Evolutionary conservation across 2,113 vertebrate species (phyloP).

Genomic region (Atractosteus spatula): DNA sequence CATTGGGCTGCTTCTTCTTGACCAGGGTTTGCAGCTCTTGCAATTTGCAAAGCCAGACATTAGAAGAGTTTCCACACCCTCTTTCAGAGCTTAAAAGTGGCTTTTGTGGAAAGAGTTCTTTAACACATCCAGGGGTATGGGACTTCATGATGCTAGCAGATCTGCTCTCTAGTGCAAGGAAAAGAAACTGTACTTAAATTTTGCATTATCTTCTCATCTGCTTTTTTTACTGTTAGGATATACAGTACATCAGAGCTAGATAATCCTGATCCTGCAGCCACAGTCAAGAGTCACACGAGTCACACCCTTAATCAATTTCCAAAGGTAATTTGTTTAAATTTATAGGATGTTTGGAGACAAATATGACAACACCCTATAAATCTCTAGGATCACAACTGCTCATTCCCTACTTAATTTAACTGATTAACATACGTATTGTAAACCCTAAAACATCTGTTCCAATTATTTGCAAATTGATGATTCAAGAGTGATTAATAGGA

Average conservation of each 20-base stretch:
- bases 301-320: too few relatives aligned
- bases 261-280: too few relatives aligned
- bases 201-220: too few relatives aligned
- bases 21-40: constrained; percentile 25
- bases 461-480: too few relatives aligned
- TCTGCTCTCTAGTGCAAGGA: constrained; percentile 19
- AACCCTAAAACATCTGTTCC: too few relatives aligned
- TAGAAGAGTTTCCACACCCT: constrained; percentile 45
- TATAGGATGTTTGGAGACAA: neutral
- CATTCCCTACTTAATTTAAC: too few relatives aligned
- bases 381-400: too few relatives aligned
- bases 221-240: too few relatives aligned
- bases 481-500: too few relatives aligned
- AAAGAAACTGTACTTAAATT: neutral
- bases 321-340: neutral
- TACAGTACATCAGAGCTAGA: too few relatives aligned
- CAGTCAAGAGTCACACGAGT: too few relatives aligned
- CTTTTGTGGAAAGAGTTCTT: constrained; percentile 15
- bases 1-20: constrained; percentile 6
- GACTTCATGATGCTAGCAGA: constrained; percentile 17
- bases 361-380: neutral
- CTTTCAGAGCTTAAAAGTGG: constrained; percentile 24
- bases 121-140: neutral
- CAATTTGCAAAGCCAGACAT: constrained; percentile 35
- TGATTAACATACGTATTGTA: too few relatives aligned